A percentile compares a stretch with the other conserved stretches of the same genome.
Conservation (phyloP, 2,888 invertebrate species). For the Eilema griseolum region DNA sequence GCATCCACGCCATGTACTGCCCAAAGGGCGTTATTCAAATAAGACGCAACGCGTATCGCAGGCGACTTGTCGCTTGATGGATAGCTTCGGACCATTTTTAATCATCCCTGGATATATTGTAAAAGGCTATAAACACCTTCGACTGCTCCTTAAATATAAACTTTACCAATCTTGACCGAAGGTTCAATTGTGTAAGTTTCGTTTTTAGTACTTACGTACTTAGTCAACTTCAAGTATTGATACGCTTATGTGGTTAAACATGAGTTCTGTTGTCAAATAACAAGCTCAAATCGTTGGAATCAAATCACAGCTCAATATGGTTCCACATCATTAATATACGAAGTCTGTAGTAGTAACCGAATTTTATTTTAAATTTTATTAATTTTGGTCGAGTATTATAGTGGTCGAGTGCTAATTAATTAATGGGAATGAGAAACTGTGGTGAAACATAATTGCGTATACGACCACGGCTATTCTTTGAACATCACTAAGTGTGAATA, state of each 20-base stretch:
- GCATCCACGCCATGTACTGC: slow-evolving; percentile 42
- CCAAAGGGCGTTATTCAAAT: slow-evolving; percentile 75
- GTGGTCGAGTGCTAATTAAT: neutral
- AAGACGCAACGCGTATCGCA: slow-evolving; percentile 72
- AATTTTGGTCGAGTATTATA: neutral
- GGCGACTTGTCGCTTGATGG: slow-evolving; percentile 80
- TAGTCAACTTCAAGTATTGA: neutral
- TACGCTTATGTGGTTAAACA: slow-evolving; percentile 52
- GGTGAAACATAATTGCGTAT: too few relatives aligned
- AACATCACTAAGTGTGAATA: too few relatives aligned
- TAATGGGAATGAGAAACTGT: neutral
- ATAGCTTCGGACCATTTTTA: slow-evolving; percentile 80
- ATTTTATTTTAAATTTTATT: neutral
- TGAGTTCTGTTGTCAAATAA: slow-evolving; percentile 66
- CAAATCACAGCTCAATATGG: slow-evolving; percentile 33
- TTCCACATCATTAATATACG: neutral
- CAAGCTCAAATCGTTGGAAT: slow-evolving; percentile 53
- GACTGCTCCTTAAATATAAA: slow-evolving; percentile 28
- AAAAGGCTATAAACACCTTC: slow-evolving; percentile 31
- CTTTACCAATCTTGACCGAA: neutral
- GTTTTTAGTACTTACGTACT: slow-evolving; percentile 1
- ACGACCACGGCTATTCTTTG: too few relatives aligned
- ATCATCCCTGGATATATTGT: slow-evolving; percentile 63
- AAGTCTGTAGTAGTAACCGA: neutral
- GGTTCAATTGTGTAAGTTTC: slow-evolving; percentile 9